phyloP scores from a whole-genome alignment of 2,888 invertebrate genomes.

The Agrotis exclamationis region DNA sequence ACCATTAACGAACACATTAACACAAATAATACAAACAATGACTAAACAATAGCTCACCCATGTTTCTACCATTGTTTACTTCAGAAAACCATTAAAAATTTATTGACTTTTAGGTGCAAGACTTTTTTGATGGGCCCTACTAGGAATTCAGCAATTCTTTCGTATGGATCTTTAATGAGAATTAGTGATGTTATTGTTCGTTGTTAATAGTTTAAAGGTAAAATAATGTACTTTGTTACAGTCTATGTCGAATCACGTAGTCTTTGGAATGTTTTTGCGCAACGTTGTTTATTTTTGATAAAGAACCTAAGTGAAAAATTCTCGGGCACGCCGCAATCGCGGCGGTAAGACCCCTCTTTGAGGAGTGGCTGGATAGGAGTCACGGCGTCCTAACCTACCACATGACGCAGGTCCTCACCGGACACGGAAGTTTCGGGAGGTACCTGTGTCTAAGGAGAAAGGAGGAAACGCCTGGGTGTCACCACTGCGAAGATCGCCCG shows the following conservation, averaged over 20 bases:
- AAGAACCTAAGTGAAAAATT: too few species aligned
- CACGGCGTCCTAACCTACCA: too few species aligned
- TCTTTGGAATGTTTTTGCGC: slow-evolving; percentile 30
- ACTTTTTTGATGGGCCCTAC: slow-evolving; percentile 75
- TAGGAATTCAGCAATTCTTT: slow-evolving; percentile 74
- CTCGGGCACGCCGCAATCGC: too few species aligned
- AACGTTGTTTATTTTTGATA: slow-evolving; percentile 4
- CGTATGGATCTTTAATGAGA: slow-evolving; percentile 68
- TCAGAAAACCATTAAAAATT: slow-evolving; percentile 86
- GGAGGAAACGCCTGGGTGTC: too few species aligned
- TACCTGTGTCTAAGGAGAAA: too few species aligned
- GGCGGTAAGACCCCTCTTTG: too few species aligned
- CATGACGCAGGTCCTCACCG: too few species aligned
- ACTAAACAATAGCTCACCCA: slow-evolving; percentile 62
- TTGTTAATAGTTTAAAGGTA: slow-evolving; percentile 64
- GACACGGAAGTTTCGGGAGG: too few species aligned
- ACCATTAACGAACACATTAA: slow-evolving; percentile 85
- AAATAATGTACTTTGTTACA: slow-evolving; percentile 39
- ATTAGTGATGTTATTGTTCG: slow-evolving; percentile 65
- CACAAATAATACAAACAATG: slow-evolving; percentile 79
- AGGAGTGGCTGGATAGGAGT: too few species aligned
- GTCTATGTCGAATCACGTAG: slow-evolving; percentile 42
- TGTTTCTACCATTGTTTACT: slow-evolving; percentile 81
- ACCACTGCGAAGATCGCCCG: too few species aligned
- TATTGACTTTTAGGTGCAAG: slow-evolving; percentile 76